phyloP scores from a whole-genome alignment of 2,888 invertebrate species.

The Muschampia plurimacula region DNA sequence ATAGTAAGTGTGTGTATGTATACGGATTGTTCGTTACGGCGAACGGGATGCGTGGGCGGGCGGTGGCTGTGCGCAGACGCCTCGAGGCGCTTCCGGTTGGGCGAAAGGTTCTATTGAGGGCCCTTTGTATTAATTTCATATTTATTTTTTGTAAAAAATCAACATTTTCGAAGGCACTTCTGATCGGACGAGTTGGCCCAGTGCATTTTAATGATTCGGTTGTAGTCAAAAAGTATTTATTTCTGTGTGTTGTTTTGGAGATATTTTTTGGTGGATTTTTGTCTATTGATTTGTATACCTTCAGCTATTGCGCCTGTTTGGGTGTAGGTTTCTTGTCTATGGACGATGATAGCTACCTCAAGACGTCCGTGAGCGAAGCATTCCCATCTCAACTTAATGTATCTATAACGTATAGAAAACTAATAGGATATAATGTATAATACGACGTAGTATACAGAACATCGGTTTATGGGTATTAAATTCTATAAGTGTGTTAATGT shows the following conservation, averaged over 20 bases:
- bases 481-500: conserved; percentile 38
- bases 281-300: conserved; percentile 87
- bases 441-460: conserved; percentile 36
- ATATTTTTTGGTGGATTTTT: conserved; percentile 55
- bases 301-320: conserved; percentile 94
- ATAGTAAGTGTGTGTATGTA: conserved; percentile 82
- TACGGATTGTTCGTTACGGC: conserved; percentile 72
- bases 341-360: conserved; percentile 88
- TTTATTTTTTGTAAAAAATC: conserved; percentile 93
- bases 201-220: conserved; percentile 88
- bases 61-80: conserved; percentile 62
- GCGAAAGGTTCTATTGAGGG: conserved; percentile 94
- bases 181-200: conserved; percentile 97
- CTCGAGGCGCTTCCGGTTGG: conserved; percentile 86
- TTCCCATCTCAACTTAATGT: conserved; percentile 36
- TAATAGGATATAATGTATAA: conserved; percentile 36
- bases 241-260: conserved; percentile 60
- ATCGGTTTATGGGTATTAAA: conserved; percentile 36
- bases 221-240: conserved; percentile 55
- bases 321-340: conserved; percentile 89
- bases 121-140: conserved; percentile 91
- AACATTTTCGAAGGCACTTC: conserved; percentile 97
- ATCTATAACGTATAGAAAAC: conserved; percentile 36
- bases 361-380: conserved; percentile 65
- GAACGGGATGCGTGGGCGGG: conserved; percentile 68